Evolutionary conservation across 1,140 invertebrate species (phyloP), one percentile per base, ranked within the genome.

Genomic region (Drosophila kurseongensis): DNA sequence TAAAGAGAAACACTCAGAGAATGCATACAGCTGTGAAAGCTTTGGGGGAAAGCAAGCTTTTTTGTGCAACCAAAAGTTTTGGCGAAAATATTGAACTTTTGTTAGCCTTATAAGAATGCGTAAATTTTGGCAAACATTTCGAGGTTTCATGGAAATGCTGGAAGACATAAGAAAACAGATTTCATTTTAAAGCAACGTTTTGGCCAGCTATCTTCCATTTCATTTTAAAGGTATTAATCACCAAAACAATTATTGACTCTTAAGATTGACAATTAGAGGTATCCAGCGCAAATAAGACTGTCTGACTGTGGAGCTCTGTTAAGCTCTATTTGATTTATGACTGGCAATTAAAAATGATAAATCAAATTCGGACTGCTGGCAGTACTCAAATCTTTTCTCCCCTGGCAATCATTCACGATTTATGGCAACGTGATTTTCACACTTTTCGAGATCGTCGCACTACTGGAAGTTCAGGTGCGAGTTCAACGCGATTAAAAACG

Each of bases 381-480:
- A 63, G 14, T 67, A 32, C 51, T 61, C 27, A 51, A 65, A 14
- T 18, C 36, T 29, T 23, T 14, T 7, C 45, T 14, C 7, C 29
- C 9, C 32, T 52, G 41, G 35, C 50, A 48, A 40, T 71, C 23
- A 56, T 41, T 57, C 27, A 38, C 36, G 36, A 57, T 71, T 71
- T 71, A 71, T 71, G 51, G 18, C 65, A 5, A 48, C 27, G 14
- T 48, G 60, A 75, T 83, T 78, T 79, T 75, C 61, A 85, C 82
- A 82, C 66, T 78, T 86, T 73, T 44, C 38, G 47, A 52, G 60
- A 47, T 68, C 60, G 47, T 42, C 45, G 40, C 67, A 50, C 55
- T 23, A 29, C 56, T 54, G 47, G 47, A 66, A 40, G 48, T 58
- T 55, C 57, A 41, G 9, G 2, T 7, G 38, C 38, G 40, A 51